Evolutionary conservation across 2,888 invertebrate species (phyloP), one percentile per base, ranked within the genome.

Genomic region (Eueremaeus valkanovi): DNA sequence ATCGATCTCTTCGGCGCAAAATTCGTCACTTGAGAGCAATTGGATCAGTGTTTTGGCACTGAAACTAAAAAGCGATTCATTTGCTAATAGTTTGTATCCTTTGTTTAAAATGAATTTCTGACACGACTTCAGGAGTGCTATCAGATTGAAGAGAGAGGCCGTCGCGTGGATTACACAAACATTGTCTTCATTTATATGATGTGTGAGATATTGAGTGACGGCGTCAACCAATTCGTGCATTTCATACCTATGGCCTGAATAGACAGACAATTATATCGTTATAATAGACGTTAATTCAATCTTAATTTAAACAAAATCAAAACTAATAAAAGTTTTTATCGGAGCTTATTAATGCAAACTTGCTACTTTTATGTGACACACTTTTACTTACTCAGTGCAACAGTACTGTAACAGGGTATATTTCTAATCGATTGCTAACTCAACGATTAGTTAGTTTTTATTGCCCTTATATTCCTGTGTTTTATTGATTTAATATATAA

Each of bases 1-100:
- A 68, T 68, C 68, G 11, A 68, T 68, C 21, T 68, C 68, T 68
- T 68, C 68, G 16, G 68, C 68, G 42, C 68, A 68, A 21, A 68
- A 68, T 0, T 68, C 68, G 24, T 68, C 68, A 21, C 68, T 68
- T 5, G 68, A 40, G 13, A 68, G 11, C 68, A 68, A 24, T 24
- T 42, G 21, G 42, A 68, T 68, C 1, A 68, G 13, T 8, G 68
- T 68, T 24, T 68, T n/a, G 5, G 24, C 40, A 16, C 24, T 24
- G 1, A 68, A n/a, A 27, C 3, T 21, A 9, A 68, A 9, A 1
- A 68, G 21, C n/a, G 24, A 0, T 2, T 68, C 36, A 5, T 68
- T 21, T n/a, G 36, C 1, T 11, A 68, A 21, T 2, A 68, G 24
- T 68, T 42, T 36, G 13, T 40, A 68, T 1, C 68, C 68, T 16